phyloP scores from a whole-genome alignment of 1,140 invertebrate species.

The Chionoecetes opilio region DNA sequence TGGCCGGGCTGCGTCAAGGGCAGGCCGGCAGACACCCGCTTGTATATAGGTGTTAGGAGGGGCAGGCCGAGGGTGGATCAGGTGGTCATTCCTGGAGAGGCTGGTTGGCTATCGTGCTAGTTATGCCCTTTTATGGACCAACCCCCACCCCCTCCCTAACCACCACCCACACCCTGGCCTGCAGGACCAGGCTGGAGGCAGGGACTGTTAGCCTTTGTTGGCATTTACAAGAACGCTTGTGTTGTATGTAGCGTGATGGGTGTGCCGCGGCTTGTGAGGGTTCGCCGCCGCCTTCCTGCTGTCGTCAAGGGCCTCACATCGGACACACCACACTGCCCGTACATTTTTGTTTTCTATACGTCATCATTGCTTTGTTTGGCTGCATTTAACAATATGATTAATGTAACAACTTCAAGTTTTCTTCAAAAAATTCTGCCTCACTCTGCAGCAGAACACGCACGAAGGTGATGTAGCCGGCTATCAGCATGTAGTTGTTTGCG shows the following conservation, averaged over 20 bases:
- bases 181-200: background rate
- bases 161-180: background rate
- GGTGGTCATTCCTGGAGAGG: background rate
- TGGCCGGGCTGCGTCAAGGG: background rate
- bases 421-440: background rate
- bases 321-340: background rate
- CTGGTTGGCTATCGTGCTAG: background rate
- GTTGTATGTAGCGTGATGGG: background rate
- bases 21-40: background rate
- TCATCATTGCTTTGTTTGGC: background rate
- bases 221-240: constrained; percentile 33
- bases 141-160: background rate
- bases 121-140: constrained; percentile 16
- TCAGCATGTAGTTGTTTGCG: background rate
- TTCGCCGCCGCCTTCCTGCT: background rate
- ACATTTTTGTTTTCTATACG: background rate
- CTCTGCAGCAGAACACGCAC: background rate
- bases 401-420: background rate
- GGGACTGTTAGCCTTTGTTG: constrained; percentile 51
- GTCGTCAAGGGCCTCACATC: background rate
- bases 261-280: background rate
- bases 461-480: background rate
- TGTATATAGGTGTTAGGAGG: background rate
- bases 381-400: background rate
- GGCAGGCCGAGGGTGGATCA: background rate